phyloP scores from a whole-genome alignment of 2,888 invertebrate genomes.

The Antitype chi region DNA sequence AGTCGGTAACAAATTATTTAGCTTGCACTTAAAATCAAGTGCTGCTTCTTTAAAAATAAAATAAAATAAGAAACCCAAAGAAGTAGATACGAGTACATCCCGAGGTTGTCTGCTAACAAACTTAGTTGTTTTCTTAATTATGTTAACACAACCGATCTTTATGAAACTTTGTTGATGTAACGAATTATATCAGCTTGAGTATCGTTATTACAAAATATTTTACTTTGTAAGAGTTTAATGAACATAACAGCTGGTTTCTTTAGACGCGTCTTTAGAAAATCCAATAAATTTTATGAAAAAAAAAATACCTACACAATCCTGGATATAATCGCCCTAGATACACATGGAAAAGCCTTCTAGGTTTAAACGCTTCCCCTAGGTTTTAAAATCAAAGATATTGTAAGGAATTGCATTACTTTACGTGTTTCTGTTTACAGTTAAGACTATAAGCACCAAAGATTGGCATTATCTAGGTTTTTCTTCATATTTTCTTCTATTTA shows the following conservation, averaged over 20 bases:
- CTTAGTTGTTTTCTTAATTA: constrained; percentile 57
- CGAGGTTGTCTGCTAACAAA: constrained; percentile 41
- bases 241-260: constrained; percentile 13
- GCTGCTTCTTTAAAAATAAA: constrained; percentile 16
- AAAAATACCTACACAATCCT: background rate
- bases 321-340: background rate
- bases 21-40: constrained; percentile 15
- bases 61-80: constrained; percentile 14
- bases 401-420: background rate
- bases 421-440: background rate
- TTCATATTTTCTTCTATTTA: background rate
- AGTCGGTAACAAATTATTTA: background rate
- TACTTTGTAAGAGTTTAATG: constrained; percentile 24
- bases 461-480: background rate
- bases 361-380: background rate
- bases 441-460: too few species aligned
- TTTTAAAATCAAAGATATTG: background rate
- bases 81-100: constrained; percentile 25
- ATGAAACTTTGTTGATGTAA: constrained; percentile 56
- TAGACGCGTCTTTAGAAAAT: background rate
- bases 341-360: background rate
- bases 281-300: background rate
- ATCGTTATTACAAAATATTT: constrained; percentile 35
- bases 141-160: constrained; percentile 58
- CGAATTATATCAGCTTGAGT: constrained; percentile 46